These are phyloP conservation scores for Corythucha ciliata DNA, from an alignment of 2,888 invertebrate genomes.

Conservation along the genomic window DNA sequence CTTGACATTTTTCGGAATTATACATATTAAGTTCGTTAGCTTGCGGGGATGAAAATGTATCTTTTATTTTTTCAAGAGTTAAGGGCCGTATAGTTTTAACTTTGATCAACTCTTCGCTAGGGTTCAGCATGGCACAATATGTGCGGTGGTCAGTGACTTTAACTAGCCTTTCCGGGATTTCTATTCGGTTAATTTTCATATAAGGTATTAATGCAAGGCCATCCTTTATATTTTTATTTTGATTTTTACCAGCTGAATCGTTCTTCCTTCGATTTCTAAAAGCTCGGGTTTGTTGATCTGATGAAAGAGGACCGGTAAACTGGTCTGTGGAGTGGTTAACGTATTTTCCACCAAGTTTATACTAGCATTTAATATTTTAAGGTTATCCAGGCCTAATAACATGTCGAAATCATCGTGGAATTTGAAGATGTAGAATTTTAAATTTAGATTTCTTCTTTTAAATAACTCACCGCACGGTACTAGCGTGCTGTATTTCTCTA, in stretches of 20 bases:
- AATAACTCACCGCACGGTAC: constrained; percentile 7
- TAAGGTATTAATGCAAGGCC: constrained; percentile 6
- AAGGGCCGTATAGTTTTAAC: not conserved
- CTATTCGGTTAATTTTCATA: not conserved
- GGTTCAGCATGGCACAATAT: not conserved
- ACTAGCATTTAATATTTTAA: constrained; percentile 4
- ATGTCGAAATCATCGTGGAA: constrained; percentile 12
- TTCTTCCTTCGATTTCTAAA: not conserved
- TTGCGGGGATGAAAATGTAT: not conserved
- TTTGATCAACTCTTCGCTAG: not conserved
- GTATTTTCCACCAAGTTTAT: not conserved
- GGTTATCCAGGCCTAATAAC: constrained; percentile 7
- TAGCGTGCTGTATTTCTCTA: not conserved
- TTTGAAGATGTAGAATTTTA: constrained; percentile 9
- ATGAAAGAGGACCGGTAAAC: not conserved
- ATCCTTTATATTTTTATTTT: not conserved
- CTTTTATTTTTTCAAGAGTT: not conserved
- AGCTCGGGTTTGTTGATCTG: not conserved
- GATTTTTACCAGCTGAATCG: constrained; percentile 7
- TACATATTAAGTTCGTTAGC: not conserved
- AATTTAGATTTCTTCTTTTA: not conserved
- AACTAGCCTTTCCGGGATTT: constrained; percentile 10
- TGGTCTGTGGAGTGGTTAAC: not conserved
- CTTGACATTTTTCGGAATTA: not conserved
- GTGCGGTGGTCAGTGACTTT: not conserved